Percentiles rank a stretch among this genome's conserved stretches.
phyloP scores from a whole-genome alignment of 2,113 vertebrate genomes.

The Enhydra lutris region DNA sequence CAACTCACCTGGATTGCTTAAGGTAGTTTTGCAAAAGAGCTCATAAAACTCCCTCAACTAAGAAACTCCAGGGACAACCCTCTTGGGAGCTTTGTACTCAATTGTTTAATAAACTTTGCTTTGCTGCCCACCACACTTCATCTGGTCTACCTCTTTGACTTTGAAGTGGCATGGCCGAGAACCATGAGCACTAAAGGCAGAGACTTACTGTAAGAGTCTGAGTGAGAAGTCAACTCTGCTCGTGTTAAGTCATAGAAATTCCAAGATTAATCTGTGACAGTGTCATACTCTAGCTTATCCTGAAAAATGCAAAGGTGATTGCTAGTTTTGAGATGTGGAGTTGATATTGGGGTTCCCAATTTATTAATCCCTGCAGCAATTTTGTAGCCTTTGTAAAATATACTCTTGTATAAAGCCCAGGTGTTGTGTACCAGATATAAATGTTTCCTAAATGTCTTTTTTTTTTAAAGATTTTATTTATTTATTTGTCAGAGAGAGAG shows the following conservation, averaged over 20 bases:
- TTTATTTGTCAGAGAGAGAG: no score
- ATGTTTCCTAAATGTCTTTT: not conserved
- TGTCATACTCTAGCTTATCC: not conserved
- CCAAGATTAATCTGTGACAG: not conserved
- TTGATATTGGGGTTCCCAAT: not conserved
- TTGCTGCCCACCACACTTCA: not conserved
- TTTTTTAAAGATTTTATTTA: no score
- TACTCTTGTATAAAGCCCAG: not conserved
- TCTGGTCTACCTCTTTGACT: not conserved
- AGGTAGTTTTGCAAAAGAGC: not conserved
- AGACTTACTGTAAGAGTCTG: not conserved
- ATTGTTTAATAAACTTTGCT: not conserved
- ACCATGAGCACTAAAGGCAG: not conserved
- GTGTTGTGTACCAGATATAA: not conserved
- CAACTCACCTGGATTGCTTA: not conserved
- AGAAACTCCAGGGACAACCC: not conserved
- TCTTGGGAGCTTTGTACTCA: not conserved
- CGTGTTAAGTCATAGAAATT: not conserved
- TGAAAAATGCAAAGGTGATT: not conserved
- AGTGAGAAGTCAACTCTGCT: not conserved
- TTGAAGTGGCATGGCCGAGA: not conserved
- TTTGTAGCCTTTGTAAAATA: not conserved
- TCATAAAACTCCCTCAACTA: not conserved
- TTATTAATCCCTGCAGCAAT: not conserved
- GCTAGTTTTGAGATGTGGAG: not conserved